These are phyloP conservation scores for Siniperca knerii DNA, from an alignment of 2,113 vertebrate species.

Conservation along the genomic window DNA sequence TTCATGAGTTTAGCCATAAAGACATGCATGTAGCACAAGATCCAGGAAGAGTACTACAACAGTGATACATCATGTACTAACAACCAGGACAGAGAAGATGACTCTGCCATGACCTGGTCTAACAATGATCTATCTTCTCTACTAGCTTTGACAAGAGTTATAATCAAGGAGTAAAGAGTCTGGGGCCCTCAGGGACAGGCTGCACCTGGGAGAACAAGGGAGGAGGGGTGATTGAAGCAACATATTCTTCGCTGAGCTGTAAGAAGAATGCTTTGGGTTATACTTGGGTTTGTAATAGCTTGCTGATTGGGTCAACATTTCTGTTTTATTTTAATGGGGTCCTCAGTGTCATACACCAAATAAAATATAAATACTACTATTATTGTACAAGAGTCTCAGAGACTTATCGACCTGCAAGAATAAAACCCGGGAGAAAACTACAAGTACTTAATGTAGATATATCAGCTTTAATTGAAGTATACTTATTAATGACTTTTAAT, in stretches of 20 bases:
- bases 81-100: conserved; percentile 45
- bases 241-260: neutral
- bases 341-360: conserved; percentile 12
- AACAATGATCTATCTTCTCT: conserved; percentile 56
- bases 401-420: neutral
- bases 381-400: neutral
- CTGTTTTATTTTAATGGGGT: conserved; percentile 24
- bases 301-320: conserved; percentile 17
- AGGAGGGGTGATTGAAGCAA: neutral
- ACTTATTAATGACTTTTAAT: neutral
- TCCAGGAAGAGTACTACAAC: conserved; percentile 3
- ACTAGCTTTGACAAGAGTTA: conserved; percentile 50
- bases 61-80: conserved; percentile 61
- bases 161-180: conserved; percentile 45
- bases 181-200: conserved; percentile 17
- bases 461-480: neutral
- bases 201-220: neutral
- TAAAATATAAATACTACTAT: conserved; percentile 19
- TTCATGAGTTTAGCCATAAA: conserved; percentile 28
- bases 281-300: conserved; percentile 9
- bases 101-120: conserved; percentile 40
- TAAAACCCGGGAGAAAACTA: neutral
- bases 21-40: conserved; percentile 7
- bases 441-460: neutral
- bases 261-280: neutral